phyloP scores from a whole-genome alignment of 64 coral and sea anemone species.

The Orbicella faveolata region DNA sequence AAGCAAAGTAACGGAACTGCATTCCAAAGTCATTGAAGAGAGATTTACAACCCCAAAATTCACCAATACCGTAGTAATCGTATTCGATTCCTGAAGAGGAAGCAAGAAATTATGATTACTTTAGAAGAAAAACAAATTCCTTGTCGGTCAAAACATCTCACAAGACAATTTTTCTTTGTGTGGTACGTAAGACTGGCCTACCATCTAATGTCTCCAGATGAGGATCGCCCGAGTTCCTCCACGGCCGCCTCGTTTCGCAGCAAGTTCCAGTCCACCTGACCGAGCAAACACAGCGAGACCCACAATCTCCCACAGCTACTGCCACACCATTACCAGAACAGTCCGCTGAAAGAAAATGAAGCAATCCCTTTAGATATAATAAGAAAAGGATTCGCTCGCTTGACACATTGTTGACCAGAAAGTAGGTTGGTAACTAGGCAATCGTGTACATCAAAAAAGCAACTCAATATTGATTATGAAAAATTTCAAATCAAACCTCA shows the following conservation, averaged over 20 bases:
- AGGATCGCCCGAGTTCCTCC: constrained; percentile 55
- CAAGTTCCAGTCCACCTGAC: constrained; percentile 51
- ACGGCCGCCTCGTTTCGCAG: constrained; percentile 38
- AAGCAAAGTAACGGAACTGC: constrained; percentile 70
- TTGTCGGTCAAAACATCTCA: neutral
- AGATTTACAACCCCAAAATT: constrained; percentile 75
- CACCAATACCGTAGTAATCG: constrained; percentile 81
- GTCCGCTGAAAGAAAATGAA: constrained; percentile 2
- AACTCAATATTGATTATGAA: too few species aligned
- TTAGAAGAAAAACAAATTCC: neutral
- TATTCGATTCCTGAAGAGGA: constrained; percentile 52
- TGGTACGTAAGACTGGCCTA: constrained; percentile 17
- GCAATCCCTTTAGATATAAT: too few species aligned
- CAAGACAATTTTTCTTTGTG: neutral
- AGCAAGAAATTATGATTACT: neutral
- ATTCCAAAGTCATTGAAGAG: constrained; percentile 66
- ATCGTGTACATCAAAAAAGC: too few species aligned
- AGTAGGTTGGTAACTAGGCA: neutral
- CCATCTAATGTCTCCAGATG: constrained; percentile 74
- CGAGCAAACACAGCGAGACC: constrained; percentile 20
- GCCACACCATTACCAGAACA: constrained; percentile 51
- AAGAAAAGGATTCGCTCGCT: neutral
- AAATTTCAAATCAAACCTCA: too few species aligned
- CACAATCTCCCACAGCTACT: neutral
- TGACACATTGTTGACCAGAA: too few species aligned